Evolutionary conservation across 2,888 invertebrate genomes (phyloP).

Genomic region (Lasioglossum oenotherae): DNA sequence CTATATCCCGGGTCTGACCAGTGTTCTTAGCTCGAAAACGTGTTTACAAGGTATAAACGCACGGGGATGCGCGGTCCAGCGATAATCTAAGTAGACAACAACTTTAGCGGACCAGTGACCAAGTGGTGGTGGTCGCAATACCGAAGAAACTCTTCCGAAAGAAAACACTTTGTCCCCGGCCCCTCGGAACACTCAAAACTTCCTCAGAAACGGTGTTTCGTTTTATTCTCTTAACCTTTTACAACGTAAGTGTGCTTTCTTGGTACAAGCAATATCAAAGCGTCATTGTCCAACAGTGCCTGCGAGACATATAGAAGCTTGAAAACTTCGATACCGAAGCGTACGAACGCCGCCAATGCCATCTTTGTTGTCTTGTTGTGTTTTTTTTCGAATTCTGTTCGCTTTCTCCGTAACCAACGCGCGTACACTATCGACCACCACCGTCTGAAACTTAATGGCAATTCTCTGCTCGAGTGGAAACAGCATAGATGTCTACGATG

Average conservation of each 20-base stretch:
- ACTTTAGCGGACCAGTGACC: constrained; percentile 5
- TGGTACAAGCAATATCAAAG: constrained; percentile 15
- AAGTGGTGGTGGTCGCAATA: neutral
- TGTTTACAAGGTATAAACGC: neutral
- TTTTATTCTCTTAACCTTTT: constrained; percentile 19
- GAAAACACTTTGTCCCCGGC: constrained; percentile 8
- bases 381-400: neutral
- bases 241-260: constrained; percentile 19
- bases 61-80: neutral
- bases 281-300: constrained; percentile 17
- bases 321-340: constrained; percentile 9
- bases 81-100: constrained; percentile 5
- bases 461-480: neutral
- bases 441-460: neutral
- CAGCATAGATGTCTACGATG: neutral
- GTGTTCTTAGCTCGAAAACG: neutral
- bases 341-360: neutral
- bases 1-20: neutral
- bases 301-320: constrained; percentile 17
- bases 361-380: neutral
- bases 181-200: constrained; percentile 4
- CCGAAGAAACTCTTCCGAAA: constrained; percentile 7
- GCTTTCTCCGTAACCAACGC: neutral
- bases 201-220: neutral
- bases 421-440: neutral